Conservation (phyloP, 2,797 vertebrate species). For the Spea hammondii region DNA sequence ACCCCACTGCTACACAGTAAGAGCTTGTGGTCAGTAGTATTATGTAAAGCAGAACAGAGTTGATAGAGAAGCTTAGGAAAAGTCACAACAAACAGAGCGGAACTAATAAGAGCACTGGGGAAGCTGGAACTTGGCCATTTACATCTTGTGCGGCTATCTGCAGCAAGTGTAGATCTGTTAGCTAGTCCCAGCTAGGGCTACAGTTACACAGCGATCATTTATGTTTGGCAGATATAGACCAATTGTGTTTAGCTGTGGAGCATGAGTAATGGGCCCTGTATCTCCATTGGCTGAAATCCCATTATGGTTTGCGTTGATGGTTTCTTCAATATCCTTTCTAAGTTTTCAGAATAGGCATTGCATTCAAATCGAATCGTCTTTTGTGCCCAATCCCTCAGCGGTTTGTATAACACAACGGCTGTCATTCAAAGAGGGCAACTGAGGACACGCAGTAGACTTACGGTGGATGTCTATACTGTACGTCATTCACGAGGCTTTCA, state of each 20-base stretch:
- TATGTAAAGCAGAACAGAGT: neutral
- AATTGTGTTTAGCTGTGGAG: constrained; percentile 33
- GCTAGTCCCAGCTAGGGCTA: neutral
- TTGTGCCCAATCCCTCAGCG: constrained; percentile 20
- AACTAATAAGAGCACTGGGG: neutral
- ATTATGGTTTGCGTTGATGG: constrained; percentile 29
- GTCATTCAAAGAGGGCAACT: constrained; percentile 20
- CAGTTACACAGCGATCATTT: constrained; percentile 30
- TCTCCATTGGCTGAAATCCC: constrained; percentile 39
- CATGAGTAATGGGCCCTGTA: constrained; percentile 35
- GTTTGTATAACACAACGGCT: constrained; percentile 13
- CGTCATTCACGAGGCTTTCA: constrained; percentile 32
- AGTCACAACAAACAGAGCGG: neutral
- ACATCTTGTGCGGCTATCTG: neutral
- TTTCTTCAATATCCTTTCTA: constrained; percentile 40
- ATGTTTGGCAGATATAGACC: constrained; percentile 45
- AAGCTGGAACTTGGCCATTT: neutral
- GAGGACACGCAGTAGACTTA: constrained; percentile 28
- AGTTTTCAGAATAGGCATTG: constrained; percentile 40
- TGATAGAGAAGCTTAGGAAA: neutral
- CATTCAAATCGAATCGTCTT: constrained; percentile 27
- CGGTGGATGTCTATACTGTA: constrained; percentile 21
- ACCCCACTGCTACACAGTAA: too few species aligned
- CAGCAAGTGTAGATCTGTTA: constrained; percentile 9
- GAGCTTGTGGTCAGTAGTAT: neutral